Evolutionary conservation across 2,888 invertebrate species (phyloP), one percentile per base, ranked within the genome.

Genomic region (Nezara viridula): DNA sequence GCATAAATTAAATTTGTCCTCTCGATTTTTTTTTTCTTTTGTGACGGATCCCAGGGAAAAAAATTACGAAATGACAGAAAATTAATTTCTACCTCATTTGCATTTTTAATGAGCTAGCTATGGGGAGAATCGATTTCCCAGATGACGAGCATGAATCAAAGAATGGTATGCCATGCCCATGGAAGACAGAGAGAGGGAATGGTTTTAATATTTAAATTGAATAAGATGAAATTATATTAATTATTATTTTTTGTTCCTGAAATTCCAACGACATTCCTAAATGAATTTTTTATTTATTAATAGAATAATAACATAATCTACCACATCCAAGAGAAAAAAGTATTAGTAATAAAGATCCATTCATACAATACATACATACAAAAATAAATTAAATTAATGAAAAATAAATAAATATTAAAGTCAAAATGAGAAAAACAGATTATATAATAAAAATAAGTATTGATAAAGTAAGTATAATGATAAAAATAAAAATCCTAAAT

Each of bases 1-100:
- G 50, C 32, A 86, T 86, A 86, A 86, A 86, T 86, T 86, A 86
- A 55, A 86, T 52, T 40, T 86, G 40, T 86, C 52, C 40, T 55
- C 37, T 24, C 37, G 21, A 40, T 86, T 86, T 55, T 44, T 50
- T 86, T 86, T 40, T n/a, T 10, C 86, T 50, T 86, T 86, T 21
- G 81, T 47, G 44, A 14, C 7, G 44, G 44, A n/a, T n/a, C n/a
- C 24, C 24, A 44, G 16, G 44, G 2, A 4, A n/a, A 81, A 81
- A 81, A 81, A 81, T 44, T 44, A 40, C 81, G 81, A 81, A 40
- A 81, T 44, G 44, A 81, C 81, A 81, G 81, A 81, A 81, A 81
- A 81, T 81, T 81, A 81, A 81, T 81, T 81, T 81, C 77, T n/a
- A 24, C 24, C 44, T 81, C 44, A 81, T 81, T 73, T 73, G 66